Base-by-base conservation (phyloP, 2,888 invertebrate genomes). In the Drosophila meridiana region DNA sequence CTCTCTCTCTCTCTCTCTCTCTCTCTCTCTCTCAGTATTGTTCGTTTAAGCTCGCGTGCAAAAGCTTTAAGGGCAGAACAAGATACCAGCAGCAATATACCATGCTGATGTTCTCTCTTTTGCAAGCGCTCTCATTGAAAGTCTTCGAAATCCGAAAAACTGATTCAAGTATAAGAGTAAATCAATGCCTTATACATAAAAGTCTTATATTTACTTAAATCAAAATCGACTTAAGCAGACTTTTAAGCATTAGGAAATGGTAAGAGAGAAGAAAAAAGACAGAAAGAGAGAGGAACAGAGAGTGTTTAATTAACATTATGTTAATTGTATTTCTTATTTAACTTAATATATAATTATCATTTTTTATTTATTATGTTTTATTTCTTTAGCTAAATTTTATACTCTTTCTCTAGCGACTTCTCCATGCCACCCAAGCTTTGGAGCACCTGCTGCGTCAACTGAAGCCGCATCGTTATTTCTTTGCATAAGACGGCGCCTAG, bases 401-500 rank as follows among this genome's bases (percentile, higher is more conserved):
- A 20, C 20, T 20, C 20, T 20, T 20, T 20, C 20, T 34, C 13
- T 36, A n/a, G 9, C 4, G 9, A 20, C 8, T 4, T n/a, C 26
- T 11, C 11, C 32, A 13, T 42, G 56, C 56, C 70, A 67, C 58
- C 50, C 66, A 59, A 55, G 36, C 28, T 58, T 67, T 56, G 34
- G 61, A 62, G 26, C 30, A n/a, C 63, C 50, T 61, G 79, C 70
- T 50, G 79, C 3, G 66, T 11, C 20, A 28, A 13, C 66, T 20
- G 5, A 28, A 42, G 48, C 48, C 34, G 60, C 60, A 40, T 38
- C 38, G 53, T 47, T 11, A 20, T 14, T 34, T 20, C 14, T 28
- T 38, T 48, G 38, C 45, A 42, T 52, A 48, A 34, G 14, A 67
- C 66, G 76, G 71, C 76, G 76, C 76, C 72, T 68, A 47, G 13